Evolutionary conservation across 2,797 vertebrate species (phyloP), one percentile per base, ranked within the genome.

Genomic region (Spinibarbus caldwelli): DNA sequence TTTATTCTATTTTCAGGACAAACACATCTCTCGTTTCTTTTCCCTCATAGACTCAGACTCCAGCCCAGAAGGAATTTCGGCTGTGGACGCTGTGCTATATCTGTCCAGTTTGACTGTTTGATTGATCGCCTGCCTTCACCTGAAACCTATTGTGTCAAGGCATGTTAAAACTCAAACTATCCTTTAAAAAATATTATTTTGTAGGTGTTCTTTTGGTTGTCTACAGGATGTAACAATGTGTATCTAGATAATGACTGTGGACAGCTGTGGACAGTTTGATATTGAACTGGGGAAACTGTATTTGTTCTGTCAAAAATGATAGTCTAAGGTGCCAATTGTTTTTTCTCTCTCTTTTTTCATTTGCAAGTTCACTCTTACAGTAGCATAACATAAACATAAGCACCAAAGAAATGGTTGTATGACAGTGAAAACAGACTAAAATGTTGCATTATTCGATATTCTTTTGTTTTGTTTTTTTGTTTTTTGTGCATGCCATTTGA

Each of bases 71-170:
- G 57, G 11, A 15, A 64, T 17, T 76, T 64, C 10, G 41, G 21
- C 23, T 2, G 11, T 72, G 41, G 45, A 17, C 2, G 8, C 43
- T 66, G 26, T 1, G 17, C n/a, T 76, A 9, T 67, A 68, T 64
- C 3, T 47, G 21, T 85, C 76, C 26, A 59, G 57, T 67, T 26
- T 49, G 31, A 75, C 76, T 21, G n/a, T 38, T 21, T 31, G 43
- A 85, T 49, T 76, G 70, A 86, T 86, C 8, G 9, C 38, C 41
- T n/a, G n/a, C 45, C 43, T 57, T 75, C 78, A 67, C 21, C 57
- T 75, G 45, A 75, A 17, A 29, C 45, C 34, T 52, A 15, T 64
- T 43, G 45, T 43, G 70, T 11, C 12, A 21, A 6, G 10, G n/a
- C 62, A 64, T 64, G 62, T 64, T 64, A 19, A 17, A 31, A 17